Conservation (phyloP, 2,888 invertebrate genomes). For the Octonoba sinensis region DNA sequence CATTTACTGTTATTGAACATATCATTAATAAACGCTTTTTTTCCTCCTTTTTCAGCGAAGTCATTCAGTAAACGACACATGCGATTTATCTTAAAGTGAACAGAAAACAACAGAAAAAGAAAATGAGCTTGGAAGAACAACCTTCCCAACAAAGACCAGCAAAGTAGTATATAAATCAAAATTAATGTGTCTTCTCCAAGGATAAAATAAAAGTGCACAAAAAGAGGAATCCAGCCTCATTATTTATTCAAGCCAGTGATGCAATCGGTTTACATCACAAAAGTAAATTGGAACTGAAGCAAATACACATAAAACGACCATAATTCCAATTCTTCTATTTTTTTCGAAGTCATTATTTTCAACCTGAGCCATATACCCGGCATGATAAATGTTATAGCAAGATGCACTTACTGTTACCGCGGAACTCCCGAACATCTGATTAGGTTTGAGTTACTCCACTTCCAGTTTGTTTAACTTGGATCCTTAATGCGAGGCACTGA, state of each 20-base stretch:
- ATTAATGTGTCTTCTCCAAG: conserved; percentile 35
- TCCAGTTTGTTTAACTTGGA: conserved; percentile 18
- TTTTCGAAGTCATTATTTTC: conserved; percentile 28
- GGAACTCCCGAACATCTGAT: conserved; percentile 23
- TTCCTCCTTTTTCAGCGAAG: too few species aligned
- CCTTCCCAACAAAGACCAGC: conserved; percentile 4
- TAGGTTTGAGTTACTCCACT: conserved; percentile 36
- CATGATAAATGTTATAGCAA: conserved; percentile 39
- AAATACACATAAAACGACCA: conserved; percentile 28
- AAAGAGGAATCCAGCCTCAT: not conserved
- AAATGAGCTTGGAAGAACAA: too few species aligned
- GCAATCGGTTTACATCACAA: conserved; percentile 32
- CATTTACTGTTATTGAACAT: too few species aligned
- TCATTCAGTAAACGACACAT: too few species aligned
- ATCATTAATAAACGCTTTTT: too few species aligned
- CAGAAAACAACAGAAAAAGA: too few species aligned
- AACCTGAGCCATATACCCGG: not conserved
- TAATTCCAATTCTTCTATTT: conserved; percentile 38
- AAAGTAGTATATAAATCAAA: conserved; percentile 40
- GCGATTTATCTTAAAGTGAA: too few species aligned
- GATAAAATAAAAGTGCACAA: conserved; percentile 4
- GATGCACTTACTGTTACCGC: conserved; percentile 20
- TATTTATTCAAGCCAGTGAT: conserved; percentile 30
- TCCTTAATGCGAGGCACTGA: conserved; percentile 4
- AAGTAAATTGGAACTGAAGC: conserved; percentile 32